A percentile compares a stretch with the other conserved stretches of the same genome.
phyloP scores from a whole-genome alignment of 2,888 invertebrate genomes.

The Tupiocoris notatus region DNA sequence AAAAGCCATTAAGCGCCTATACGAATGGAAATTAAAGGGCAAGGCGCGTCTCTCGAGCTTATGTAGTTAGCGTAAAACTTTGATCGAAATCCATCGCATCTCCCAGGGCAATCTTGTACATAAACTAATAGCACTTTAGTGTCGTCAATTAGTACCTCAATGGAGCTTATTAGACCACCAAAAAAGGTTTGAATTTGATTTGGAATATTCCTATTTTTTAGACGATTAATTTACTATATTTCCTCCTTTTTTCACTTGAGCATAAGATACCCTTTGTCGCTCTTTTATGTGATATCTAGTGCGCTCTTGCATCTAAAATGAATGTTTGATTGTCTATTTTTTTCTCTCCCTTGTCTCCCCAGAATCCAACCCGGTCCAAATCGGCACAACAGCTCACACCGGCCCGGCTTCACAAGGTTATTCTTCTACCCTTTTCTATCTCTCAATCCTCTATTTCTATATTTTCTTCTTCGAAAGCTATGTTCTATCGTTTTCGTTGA shows the following conservation, averaged over 20 bases:
- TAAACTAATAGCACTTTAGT: conserved; percentile 42
- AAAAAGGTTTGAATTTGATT: conserved; percentile 1
- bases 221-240: neutral
- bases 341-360: conserved; percentile 44
- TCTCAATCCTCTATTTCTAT: conserved; percentile 40
- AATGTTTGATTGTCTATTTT: conserved; percentile 35
- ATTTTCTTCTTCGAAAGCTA: neutral
- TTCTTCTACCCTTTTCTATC: conserved; percentile 45
- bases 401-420: conserved; percentile 47
- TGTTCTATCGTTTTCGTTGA: neutral
- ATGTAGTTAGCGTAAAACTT: conserved; percentile 33
- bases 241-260: neutral
- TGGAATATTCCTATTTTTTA: neutral
- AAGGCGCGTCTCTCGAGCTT: conserved; percentile 1
- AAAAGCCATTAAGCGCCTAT: conserved; percentile 6
- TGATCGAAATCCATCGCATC: conserved; percentile 36
- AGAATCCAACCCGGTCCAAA: conserved; percentile 45
- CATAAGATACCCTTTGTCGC: neutral
- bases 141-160: conserved; percentile 39
- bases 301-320: conserved; percentile 37
- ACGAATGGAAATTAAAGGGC: neutral
- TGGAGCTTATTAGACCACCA: conserved; percentile 41
- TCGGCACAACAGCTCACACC: conserved; percentile 46
- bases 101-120: conserved; percentile 38
- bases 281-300: conserved; percentile 36